phyloP scores from a whole-genome alignment of 2,888 invertebrate genomes.

The Melikaiella ostensackeni region DNA sequence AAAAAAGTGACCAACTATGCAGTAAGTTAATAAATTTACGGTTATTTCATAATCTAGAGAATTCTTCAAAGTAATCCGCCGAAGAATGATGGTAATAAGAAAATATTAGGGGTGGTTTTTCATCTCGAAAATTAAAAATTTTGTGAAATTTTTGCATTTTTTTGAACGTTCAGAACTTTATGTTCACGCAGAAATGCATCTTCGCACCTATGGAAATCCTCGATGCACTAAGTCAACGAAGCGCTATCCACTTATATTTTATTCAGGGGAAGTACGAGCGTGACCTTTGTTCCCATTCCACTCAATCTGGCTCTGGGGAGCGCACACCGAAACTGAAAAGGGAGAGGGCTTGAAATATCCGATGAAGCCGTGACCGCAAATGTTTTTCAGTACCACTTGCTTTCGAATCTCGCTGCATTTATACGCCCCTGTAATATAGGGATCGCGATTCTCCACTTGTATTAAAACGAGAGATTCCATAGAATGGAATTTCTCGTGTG shows the following conservation, averaged over 20 bases:
- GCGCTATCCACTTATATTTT: neutral
- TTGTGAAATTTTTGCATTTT: no score
- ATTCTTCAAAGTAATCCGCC: no score
- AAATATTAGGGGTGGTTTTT: no score
- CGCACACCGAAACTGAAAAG: slow-evolving; percentile 8
- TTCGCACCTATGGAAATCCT: neutral
- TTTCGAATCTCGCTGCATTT: slow-evolving; percentile 32
- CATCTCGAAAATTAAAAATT: no score
- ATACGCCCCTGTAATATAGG: slow-evolving; percentile 24
- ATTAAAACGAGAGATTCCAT: slow-evolving; percentile 29
- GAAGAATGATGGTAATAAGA: no score
- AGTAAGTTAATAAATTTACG: no score
- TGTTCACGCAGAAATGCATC: no score
- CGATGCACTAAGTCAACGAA: neutral
- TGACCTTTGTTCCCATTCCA: slow-evolving; percentile 5
- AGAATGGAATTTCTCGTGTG: slow-evolving; percentile 21
- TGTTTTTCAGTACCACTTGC: slow-evolving; percentile 39
- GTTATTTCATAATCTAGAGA: no score
- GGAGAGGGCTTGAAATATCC: slow-evolving; percentile 37
- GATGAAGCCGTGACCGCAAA: slow-evolving; percentile 34
- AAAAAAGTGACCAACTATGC: no score
- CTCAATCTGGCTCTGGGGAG: slow-evolving; percentile 6
- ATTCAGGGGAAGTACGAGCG: neutral
- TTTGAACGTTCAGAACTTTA: no score
- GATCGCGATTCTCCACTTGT: slow-evolving; percentile 21